Evolutionary conservation across 2,888 invertebrate species (phyloP), one percentile per base, ranked within the genome.

Genomic region (Hybos culiciformis): DNA sequence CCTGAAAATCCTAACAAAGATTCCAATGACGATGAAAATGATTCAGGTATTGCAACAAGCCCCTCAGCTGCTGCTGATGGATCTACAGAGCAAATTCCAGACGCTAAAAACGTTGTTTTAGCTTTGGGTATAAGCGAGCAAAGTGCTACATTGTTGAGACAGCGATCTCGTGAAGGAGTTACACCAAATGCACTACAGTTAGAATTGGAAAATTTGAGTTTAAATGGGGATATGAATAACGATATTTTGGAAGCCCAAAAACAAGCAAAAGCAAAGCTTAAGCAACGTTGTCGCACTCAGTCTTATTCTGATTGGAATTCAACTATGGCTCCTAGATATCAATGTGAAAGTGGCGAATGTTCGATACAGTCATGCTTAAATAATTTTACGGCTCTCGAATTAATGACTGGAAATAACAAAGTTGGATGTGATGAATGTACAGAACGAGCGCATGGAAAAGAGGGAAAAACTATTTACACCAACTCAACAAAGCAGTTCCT

Each of bases 351-450:
- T 43, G 81, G 81, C 33, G 86, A 86, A 53, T 83, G 81, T 61
- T 84, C 87, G 18, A 77, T 94, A 40, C 80, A 83, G 54, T 87
- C 91, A 0, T 94, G 93, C 60, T 75, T 97, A 41, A 83, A 85
- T 57, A 87, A 91, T 62, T 96, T 96, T 67, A 94, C 92, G 1
- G 81, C 84, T 1, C 74, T 86, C 14, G 96, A 97, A 61, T 69
- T 91, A 17, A 78, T 97, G 66, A 86, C 83, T 0, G 94, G 88
- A 1, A 83, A 80, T 60, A 96, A 97, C 64, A 87, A 86, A 67
- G 93, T 96, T 38, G 82, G 84, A 43, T 97, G 97, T 63, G 87
- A 90, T 57, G 76, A 79, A 37, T 97, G 97, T 67, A 88, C 88
- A 1, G 77, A 78, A 50, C 67, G 77, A n/a, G 70, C 74, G 48